Evolutionary conservation across 1,140 invertebrate species (phyloP).

Genomic region (Bombus haemorrhoidalis): DNA sequence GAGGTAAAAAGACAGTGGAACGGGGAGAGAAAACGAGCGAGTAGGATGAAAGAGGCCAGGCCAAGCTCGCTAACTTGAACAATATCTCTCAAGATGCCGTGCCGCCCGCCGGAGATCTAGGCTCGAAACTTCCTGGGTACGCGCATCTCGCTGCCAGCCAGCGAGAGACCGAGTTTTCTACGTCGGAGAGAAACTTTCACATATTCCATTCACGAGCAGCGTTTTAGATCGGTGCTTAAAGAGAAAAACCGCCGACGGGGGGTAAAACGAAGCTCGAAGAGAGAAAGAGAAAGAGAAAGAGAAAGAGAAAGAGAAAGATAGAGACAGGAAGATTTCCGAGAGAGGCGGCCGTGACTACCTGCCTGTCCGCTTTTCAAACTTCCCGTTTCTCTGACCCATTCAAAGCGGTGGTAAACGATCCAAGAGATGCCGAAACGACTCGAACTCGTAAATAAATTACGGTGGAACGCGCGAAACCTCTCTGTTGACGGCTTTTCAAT

Average conservation of each 20-base stretch:
- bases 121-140: slow-evolving; percentile 42
- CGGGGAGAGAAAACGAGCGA: slow-evolving; percentile 2
- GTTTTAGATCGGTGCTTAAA: slow-evolving; percentile 44
- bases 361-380: slow-evolving; percentile 13
- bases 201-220: slow-evolving; percentile 54
- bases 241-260: neutral
- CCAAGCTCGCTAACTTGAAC: slow-evolving; percentile 60
- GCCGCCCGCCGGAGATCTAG: slow-evolving; percentile 50
- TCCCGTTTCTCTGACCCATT: neutral
- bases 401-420: slow-evolving; percentile 1
- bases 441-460: slow-evolving; percentile 14
- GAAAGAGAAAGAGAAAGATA: neutral
- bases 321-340: neutral
- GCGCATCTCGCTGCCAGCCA: slow-evolving; percentile 8
- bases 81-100: slow-evolving; percentile 62
- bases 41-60: slow-evolving; percentile 45
- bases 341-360: neutral
- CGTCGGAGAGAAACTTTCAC: slow-evolving; percentile 53
- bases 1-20: neutral
- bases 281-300: no score
- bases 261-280: neutral
- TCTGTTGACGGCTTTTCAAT: neutral
- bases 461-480: neutral
- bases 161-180: slow-evolving; percentile 51
- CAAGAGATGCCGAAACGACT: neutral